Evolutionary conservation across 2,888 invertebrate species (phyloP), one percentile per base, ranked within the genome.

Genomic region (Oxystoma pomonae): DNA sequence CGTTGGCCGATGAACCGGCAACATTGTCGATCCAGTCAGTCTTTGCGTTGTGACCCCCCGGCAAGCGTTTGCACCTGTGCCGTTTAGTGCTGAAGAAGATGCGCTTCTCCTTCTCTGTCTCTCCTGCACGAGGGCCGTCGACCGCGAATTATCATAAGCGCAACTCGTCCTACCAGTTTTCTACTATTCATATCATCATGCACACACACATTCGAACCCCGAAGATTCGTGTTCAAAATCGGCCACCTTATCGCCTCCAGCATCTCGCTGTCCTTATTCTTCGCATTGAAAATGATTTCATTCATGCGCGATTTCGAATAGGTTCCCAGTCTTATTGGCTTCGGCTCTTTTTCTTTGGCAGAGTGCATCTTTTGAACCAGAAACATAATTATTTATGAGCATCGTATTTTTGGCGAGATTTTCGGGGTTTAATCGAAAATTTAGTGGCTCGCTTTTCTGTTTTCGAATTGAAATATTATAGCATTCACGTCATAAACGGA

Each of bases 81-180:
- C 55, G 58, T 17, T 19, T 35, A n/a, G n/a, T 12, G 12, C n/a
- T 52, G 53, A 16, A 53, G 53, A 16, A 53, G 52, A 53, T 53
- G 61, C 61, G 50, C 57, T 57, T 57, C 19, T 21, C 77, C 78
- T 77, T 77, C 78, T 77, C 76, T 78, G 74, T 75, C 74, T 72
- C 71, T 70, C 55, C 16, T 19, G 19, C 20, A 22, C 72, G 73
- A 71, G 73, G 77, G 77, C 75, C 77, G 75, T 75, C 77, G 78
- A 78, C 77, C 77, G 77, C 76, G 70, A 72, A 69, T 68, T 68
- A 70, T 68, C 1, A 55, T 65, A 71, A 78, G 77, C 75, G 76
- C 76, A 77, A 79, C 79, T 73, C 76, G 78, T 78, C 76, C 76
- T 78, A 77, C 79, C 78, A 78, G 78, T 79, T 78, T 78, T 76